A percentile compares a stretch with the other conserved stretches of the same genome.
These are phyloP conservation scores for Agrotis clavis DNA, from an alignment of 2,888 invertebrate species.

Conservation along the genomic window DNA sequence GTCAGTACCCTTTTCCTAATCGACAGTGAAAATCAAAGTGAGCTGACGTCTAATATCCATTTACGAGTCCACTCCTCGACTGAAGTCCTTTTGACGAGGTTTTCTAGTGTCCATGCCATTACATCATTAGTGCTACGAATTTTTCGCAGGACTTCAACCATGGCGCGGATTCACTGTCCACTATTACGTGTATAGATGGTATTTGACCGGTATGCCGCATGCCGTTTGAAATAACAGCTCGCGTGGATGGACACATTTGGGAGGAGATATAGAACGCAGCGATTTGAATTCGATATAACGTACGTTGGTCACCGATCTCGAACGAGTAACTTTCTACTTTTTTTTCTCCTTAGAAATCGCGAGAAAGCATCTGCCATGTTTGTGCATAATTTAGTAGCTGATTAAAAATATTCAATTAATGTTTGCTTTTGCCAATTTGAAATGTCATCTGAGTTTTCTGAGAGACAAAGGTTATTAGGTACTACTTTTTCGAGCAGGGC, in stretches of 20 bases:
- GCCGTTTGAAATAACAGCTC: slow-evolving; percentile 66
- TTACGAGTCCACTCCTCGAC: slow-evolving; percentile 45
- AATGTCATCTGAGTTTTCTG: background rate
- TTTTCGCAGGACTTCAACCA: too few species aligned
- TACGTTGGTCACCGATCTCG: slow-evolving; percentile 70
- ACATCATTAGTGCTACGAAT: too few species aligned
- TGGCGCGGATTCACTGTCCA: slow-evolving; percentile 27
- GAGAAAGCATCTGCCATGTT: slow-evolving; percentile 62
- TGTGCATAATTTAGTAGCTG: slow-evolving; percentile 58
- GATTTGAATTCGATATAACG: slow-evolving; percentile 77
- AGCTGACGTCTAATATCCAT: slow-evolving; percentile 67
- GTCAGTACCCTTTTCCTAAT: slow-evolving; percentile 48
- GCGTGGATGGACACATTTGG: slow-evolving; percentile 76
- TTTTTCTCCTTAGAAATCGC: slow-evolving; percentile 67
- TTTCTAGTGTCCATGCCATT: too few species aligned
- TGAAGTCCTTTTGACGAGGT: too few species aligned
- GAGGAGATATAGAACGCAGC: slow-evolving; percentile 68
- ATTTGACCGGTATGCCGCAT: slow-evolving; percentile 57
- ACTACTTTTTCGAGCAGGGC: slow-evolving; percentile 3
- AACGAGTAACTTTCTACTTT: slow-evolving; percentile 81
- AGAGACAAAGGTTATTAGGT: background rate
- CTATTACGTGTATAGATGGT: slow-evolving; percentile 73
- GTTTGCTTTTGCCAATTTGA: background rate
- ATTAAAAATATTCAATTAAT: slow-evolving; percentile 42
- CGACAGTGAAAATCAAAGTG: slow-evolving; percentile 71